These are phyloP conservation scores for Heterotilapia buettikoferi DNA, from an alignment of 2,113 vertebrate species.

Conservation along the genomic window DNA sequence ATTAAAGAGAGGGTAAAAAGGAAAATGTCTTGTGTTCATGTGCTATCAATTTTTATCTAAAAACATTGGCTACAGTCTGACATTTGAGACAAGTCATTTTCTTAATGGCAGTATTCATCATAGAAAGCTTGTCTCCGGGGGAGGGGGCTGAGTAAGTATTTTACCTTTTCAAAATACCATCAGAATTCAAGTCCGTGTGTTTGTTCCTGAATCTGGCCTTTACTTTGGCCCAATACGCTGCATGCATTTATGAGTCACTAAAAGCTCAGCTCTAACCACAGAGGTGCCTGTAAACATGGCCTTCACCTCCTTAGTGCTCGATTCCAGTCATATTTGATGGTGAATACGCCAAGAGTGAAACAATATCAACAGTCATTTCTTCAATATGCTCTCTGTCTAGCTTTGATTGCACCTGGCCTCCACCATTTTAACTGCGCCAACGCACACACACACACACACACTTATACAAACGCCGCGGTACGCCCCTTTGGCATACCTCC, in stretches of 20 bases:
- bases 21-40: constrained; percentile 29
- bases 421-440: background rate
- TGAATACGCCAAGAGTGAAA: background rate
- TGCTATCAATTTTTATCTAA: constrained; percentile 57
- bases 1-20: constrained; percentile 35
- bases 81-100: constrained; percentile 68
- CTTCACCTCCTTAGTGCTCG: background rate
- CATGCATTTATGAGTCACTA: constrained; percentile 14
- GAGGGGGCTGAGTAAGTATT: constrained; percentile 7
- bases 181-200: constrained; percentile 17
- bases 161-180: constrained; percentile 50
- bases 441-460: background rate
- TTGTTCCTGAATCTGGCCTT: constrained; percentile 14
- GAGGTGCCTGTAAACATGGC: constrained; percentile 16
- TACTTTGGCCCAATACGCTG: background rate
- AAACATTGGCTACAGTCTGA: constrained; percentile 52
- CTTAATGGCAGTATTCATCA: constrained; percentile 59
- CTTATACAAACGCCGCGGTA: background rate
- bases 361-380: background rate
- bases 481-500: background rate
- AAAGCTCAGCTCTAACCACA: background rate
- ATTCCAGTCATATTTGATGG: constrained; percentile 1
- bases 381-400: constrained; percentile 19
- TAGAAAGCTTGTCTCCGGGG: constrained; percentile 5
- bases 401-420: constrained; percentile 28